A percentile compares a stretch with the other conserved stretches of the same genome.
phyloP scores from a whole-genome alignment of 2,888 invertebrate genomes.

The Glaucopsyche alexis region DNA sequence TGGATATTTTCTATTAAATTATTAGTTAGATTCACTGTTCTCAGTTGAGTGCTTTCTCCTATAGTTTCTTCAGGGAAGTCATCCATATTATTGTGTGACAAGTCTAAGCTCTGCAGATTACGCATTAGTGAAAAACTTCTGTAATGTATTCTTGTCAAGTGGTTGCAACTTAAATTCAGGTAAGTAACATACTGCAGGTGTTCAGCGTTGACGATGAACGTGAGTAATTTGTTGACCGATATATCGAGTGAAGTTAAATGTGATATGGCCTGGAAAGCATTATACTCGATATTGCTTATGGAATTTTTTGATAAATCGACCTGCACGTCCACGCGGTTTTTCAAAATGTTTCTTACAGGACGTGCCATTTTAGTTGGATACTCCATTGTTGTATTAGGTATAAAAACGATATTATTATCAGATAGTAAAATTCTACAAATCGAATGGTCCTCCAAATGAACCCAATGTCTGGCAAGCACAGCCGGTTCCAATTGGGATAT shows the following conservation, averaged over 20 bases:
- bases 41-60: slow-evolving; percentile 52
- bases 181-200: slow-evolving; percentile 54
- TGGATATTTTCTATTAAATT: slow-evolving; percentile 54
- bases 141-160: slow-evolving; percentile 51
- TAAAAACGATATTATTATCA: slow-evolving; percentile 52
- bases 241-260: slow-evolving; percentile 57
- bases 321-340: slow-evolving; percentile 50
- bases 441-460: slow-evolving; percentile 54
- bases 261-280: slow-evolving; percentile 60
- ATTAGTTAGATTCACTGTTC: slow-evolving; percentile 58
- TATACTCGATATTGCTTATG: slow-evolving; percentile 57
- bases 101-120: slow-evolving; percentile 63
- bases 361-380: slow-evolving; percentile 43
- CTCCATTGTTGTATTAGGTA: slow-evolving; percentile 56
- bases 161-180: slow-evolving; percentile 63
- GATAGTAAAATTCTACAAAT: slow-evolving; percentile 63
- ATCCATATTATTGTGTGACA: slow-evolving; percentile 59
- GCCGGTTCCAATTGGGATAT: slow-evolving; percentile 54
- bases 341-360: slow-evolving; percentile 44
- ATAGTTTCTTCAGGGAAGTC: slow-evolving; percentile 58
- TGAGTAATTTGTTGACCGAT: slow-evolving; percentile 55
- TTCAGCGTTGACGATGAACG: slow-evolving; percentile 55
- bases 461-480: slow-evolving; percentile 63
- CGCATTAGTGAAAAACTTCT: slow-evolving; percentile 59
- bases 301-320: slow-evolving; percentile 63